phyloP scores from a whole-genome alignment of 2,888 invertebrate genomes.

The Clostera curtula region DNA sequence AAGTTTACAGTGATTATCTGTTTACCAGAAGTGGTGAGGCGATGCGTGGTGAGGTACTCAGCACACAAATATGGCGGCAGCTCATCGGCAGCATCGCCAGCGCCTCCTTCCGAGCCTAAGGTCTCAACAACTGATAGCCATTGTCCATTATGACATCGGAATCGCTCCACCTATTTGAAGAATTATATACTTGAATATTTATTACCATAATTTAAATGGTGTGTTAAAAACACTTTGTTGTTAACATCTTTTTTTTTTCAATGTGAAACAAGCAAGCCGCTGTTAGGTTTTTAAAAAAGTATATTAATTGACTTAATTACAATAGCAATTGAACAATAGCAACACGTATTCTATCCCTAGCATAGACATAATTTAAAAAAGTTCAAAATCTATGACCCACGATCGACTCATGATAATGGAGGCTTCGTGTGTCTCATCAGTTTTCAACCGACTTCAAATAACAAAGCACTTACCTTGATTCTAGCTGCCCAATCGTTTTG shows the following conservation, averaged over 20 bases:
- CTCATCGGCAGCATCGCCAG: slow-evolving; percentile 75
- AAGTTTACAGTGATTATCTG: too few relatives aligned
- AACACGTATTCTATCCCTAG: too few relatives aligned
- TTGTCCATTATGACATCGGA: slow-evolving; percentile 98
- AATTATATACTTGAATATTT: neutral
- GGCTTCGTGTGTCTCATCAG: too few relatives aligned
- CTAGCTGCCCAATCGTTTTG: slow-evolving; percentile 94
- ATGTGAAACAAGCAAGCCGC: neutral
- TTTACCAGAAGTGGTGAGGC: slow-evolving; percentile 59
- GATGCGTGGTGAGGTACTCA: slow-evolving; percentile 77
- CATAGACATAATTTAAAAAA: too few relatives aligned
- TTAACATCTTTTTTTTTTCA: too few relatives aligned
- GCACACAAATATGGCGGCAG: slow-evolving; percentile 85
- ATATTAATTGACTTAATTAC: too few relatives aligned
- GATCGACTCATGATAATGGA: too few relatives aligned
- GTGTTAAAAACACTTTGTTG: neutral
- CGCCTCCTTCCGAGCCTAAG: slow-evolving; percentile 70
- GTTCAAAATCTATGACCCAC: too few relatives aligned
- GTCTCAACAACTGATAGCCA: slow-evolving; percentile 98
- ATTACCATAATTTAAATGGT: neutral
- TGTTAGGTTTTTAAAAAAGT: neutral
- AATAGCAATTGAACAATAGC: too few relatives aligned
- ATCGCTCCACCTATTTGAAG: slow-evolving; percentile 83
- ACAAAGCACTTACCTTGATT: slow-evolving; percentile 78
- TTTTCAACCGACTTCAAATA: too few relatives aligned